Evolutionary conservation across 1,140 invertebrate species (phyloP).

Genomic region (Heliconius congener): DNA sequence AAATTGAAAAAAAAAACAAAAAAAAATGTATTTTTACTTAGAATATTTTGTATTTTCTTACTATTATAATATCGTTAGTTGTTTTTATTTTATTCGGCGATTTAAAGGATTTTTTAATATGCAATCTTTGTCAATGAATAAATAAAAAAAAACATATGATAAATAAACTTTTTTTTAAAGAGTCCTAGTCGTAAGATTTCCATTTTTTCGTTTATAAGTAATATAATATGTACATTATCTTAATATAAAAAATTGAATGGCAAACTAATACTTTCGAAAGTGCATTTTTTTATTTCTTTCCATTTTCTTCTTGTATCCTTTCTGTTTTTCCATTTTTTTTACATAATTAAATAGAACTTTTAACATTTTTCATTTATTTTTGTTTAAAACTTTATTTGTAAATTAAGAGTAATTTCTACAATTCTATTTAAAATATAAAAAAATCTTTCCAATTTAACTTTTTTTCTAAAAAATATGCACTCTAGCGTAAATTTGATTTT

Average conservation of each 20-base stretch:
- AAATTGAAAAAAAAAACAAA: background rate
- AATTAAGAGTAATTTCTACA: too few relatives aligned
- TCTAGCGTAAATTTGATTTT: background rate
- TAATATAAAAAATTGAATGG: background rate
- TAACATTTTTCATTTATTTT: too few relatives aligned
- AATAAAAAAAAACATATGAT: background rate
- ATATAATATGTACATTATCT: background rate
- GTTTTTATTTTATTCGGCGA: background rate
- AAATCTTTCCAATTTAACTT: too few relatives aligned
- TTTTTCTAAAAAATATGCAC: background rate
- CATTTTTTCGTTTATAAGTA: background rate
- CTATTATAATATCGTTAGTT: constrained; percentile 16
- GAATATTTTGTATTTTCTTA: constrained; percentile 31
- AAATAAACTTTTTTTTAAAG: constrained; percentile 5
- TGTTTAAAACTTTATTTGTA: too few relatives aligned
- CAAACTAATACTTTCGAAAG: background rate
- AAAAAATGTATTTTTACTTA: constrained; percentile 19
- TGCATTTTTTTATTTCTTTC: background rate
- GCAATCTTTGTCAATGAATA: background rate
- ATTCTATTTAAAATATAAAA: too few relatives aligned
- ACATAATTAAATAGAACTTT: too few relatives aligned
- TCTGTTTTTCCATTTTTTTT: background rate
- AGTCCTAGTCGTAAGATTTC: constrained; percentile 6
- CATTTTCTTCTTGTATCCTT: background rate
- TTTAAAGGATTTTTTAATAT: background rate